A percentile compares a stretch with the other conserved stretches of the same genome.
Conservation (phyloP, 2,797 vertebrate genomes). For the Danio albolineatus region DNA sequence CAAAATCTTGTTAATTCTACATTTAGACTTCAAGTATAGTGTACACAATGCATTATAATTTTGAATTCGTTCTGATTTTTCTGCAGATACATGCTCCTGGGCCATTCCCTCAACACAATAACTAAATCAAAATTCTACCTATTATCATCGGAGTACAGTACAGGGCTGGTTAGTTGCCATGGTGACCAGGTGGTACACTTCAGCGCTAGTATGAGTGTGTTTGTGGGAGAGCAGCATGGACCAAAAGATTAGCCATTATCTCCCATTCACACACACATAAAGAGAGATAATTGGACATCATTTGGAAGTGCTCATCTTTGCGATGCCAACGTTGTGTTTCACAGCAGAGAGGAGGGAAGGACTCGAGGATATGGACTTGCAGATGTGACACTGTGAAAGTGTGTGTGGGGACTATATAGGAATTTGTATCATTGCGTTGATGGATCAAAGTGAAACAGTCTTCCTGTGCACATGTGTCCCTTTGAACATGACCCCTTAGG, state of each 20-base stretch:
- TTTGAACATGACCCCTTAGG: constrained; percentile 16
- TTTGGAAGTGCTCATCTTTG: background rate
- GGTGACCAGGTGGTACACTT: constrained; percentile 33
- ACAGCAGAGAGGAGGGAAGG: background rate
- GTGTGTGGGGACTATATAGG: background rate
- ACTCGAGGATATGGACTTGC: background rate
- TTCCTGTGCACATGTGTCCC: constrained; percentile 7
- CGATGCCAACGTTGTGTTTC: background rate
- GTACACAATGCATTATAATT: background rate
- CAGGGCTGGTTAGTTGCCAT: constrained; percentile 32
- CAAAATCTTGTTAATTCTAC: background rate
- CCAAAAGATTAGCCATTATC: constrained; percentile 22
- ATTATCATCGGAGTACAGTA: constrained; percentile 17
- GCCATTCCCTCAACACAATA: constrained; percentile 4
- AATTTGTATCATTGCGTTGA: constrained; percentile 15
- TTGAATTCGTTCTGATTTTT: background rate
- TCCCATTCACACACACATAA: constrained; percentile 44
- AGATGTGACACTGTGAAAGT: background rate
- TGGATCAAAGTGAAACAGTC: constrained; percentile 26
- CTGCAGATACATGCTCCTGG: background rate
- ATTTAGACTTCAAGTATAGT: background rate
- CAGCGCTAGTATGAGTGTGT: background rate
- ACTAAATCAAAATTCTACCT: constrained; percentile 23
- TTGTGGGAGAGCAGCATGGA: background rate
- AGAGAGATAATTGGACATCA: constrained; percentile 34